These are phyloP conservation scores for Orthonevra nobilis DNA, from an alignment of 2,888 invertebrate genomes.

Conservation along the genomic window DNA sequence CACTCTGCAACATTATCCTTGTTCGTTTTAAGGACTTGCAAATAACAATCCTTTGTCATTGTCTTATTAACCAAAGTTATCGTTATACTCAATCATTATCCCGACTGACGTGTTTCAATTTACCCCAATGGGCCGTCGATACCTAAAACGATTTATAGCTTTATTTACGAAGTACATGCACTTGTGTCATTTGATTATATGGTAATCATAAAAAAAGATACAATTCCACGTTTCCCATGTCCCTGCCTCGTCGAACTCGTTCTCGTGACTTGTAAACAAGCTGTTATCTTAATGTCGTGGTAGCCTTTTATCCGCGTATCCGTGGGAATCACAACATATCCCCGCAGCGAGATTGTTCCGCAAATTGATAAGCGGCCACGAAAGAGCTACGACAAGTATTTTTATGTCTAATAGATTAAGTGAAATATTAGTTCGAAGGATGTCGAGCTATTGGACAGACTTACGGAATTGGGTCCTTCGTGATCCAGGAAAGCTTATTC, in stretches of 20 bases:
- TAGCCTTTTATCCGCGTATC: constrained; percentile 30
- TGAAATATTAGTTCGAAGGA: constrained; percentile 44
- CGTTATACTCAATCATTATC: not conserved
- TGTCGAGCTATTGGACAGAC: constrained; percentile 77
- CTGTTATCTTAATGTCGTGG: not conserved
- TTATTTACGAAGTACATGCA: constrained; percentile 27
- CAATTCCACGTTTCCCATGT: constrained; percentile 17
- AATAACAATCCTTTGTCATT: no score
- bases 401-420: constrained; percentile 26
- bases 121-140: no score
- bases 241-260: not conserved
- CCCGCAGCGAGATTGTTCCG: constrained; percentile 63
- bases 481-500: constrained; percentile 82
- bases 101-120: not conserved
- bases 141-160: constrained; percentile 18
- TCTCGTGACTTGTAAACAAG: not conserved
- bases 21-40: no score
- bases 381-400: constrained; percentile 13
- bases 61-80: no score
- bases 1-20: no score
- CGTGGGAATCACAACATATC: constrained; percentile 59
- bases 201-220: constrained; percentile 40
- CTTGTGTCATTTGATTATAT: constrained; percentile 51
- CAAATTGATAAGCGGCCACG: constrained; percentile 36
- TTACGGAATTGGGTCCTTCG: constrained; percentile 76